Conservation (phyloP, 1,140 invertebrate genomes). For the Drosophila equinoxialis region DNA sequence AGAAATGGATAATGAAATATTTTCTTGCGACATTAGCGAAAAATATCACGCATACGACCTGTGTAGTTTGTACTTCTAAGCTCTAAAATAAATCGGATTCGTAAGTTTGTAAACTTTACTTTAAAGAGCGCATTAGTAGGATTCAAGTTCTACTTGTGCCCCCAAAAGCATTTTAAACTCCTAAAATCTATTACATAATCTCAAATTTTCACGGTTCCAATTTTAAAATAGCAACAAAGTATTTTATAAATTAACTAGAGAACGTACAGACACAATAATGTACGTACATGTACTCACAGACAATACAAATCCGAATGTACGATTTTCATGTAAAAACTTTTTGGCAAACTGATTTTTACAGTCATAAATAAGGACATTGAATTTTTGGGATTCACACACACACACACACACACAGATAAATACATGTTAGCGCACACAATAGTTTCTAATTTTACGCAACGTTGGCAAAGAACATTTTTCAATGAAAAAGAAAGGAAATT, state of each 20-base stretch:
- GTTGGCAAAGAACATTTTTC: constrained; percentile 41
- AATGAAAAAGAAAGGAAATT: constrained; percentile 37
- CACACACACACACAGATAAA: not conserved
- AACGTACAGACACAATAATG: not conserved
- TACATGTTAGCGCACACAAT: constrained; percentile 43
- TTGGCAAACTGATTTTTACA: constrained; percentile 13
- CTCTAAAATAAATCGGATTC: too few relatives aligned
- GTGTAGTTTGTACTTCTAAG: too few relatives aligned
- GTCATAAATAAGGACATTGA: constrained; percentile 55
- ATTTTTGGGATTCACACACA: constrained; percentile 4
- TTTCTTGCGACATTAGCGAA: too few relatives aligned
- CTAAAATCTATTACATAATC: too few relatives aligned
- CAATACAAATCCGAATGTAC: not conserved
- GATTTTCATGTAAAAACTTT: constrained; percentile 3
- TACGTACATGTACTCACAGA: too few relatives aligned
- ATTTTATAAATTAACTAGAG: constrained; percentile 46
- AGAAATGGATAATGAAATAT: too few relatives aligned
- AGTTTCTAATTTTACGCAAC: constrained; percentile 72
- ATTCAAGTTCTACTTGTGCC: too few relatives aligned
- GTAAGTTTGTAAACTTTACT: too few relatives aligned
- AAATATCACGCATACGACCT: too few relatives aligned
- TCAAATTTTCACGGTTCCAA: too few relatives aligned
- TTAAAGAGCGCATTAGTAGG: too few relatives aligned
- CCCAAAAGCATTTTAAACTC: too few relatives aligned
- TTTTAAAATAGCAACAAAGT: constrained; percentile 21